phyloP scores from a whole-genome alignment of 2,797 vertebrate genomes.

The Myoxocephalus aenaeus region DNA sequence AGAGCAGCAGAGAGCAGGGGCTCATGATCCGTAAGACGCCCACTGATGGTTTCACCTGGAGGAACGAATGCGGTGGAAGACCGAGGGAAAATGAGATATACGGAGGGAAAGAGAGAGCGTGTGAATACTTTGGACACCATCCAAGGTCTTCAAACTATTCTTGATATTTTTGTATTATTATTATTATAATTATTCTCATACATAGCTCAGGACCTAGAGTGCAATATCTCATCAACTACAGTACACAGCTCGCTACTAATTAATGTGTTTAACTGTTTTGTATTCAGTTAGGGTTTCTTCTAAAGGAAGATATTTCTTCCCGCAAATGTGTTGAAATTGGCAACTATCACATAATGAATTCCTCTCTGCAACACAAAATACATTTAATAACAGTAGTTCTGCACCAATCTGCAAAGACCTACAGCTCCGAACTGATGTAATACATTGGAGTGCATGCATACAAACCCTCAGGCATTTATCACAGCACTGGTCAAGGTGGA shows the following conservation, averaged over 20 bases:
- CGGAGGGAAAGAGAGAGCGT: not conserved
- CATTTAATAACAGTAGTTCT: constrained; percentile 47
- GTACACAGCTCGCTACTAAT: constrained; percentile 1
- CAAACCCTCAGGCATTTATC: constrained; percentile 71
- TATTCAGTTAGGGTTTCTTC: not conserved
- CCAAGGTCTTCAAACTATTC: constrained; percentile 8
- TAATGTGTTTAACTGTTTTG: constrained; percentile 7
- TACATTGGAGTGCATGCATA: constrained; percentile 64
- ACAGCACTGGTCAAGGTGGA: constrained; percentile 77
- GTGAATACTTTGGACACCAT: constrained; percentile 7
- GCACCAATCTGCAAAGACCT: constrained; percentile 50
- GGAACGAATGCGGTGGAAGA: not conserved
- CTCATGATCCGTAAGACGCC: constrained; percentile 42
- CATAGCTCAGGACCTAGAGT: constrained; percentile 10
- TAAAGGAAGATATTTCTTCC: constrained; percentile 4
- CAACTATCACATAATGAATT: constrained; percentile 49
- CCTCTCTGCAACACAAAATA: constrained; percentile 44
- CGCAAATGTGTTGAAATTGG: constrained; percentile 33
- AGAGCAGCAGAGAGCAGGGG: constrained; percentile 36
- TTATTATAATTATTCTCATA: constrained; percentile 16
- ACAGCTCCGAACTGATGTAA: constrained; percentile 69
- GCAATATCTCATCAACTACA: constrained; percentile 24
- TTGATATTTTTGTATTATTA: not conserved
- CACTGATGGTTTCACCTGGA: constrained; percentile 33
- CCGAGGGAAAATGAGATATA: constrained; percentile 12